Conservation (phyloP, 2,888 invertebrate genomes). For the Aleiodes alternator region DNA sequence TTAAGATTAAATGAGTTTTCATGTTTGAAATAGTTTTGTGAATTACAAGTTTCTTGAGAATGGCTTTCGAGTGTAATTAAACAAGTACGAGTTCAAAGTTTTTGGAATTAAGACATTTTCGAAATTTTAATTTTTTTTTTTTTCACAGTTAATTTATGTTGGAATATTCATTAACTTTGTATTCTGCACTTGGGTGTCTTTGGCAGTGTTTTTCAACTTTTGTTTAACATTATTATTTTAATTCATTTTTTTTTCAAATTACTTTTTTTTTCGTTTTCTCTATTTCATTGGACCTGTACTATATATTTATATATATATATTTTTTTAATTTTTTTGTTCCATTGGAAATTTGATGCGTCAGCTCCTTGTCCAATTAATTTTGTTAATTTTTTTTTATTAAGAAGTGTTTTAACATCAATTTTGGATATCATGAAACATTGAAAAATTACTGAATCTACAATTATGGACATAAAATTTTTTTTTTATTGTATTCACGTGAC, state of each 20-base stretch:
- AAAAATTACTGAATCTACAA: conserved; percentile 52
- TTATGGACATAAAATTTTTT: conserved; percentile 53
- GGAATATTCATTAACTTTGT: conserved; percentile 36
- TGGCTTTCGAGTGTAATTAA: not conserved
- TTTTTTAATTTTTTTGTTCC: conserved; percentile 25
- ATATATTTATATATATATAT: conserved; percentile 11
- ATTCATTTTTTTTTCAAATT: conserved; percentile 42
- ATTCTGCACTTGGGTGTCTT: conserved; percentile 54
- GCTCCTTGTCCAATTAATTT: not conserved
- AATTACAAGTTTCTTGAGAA: not conserved
- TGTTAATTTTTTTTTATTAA: conserved; percentile 29
- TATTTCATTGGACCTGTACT: conserved; percentile 54
- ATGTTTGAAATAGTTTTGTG: too few relatives aligned
- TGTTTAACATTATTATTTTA: conserved; percentile 4
- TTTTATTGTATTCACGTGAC: conserved; percentile 36
- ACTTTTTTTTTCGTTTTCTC: conserved; percentile 44
- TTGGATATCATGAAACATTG: conserved; percentile 56
- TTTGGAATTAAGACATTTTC: not conserved
- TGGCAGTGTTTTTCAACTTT: conserved; percentile 64
- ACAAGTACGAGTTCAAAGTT: too few relatives aligned
- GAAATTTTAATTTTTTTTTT: not conserved
- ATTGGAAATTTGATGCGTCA: conserved; percentile 22
- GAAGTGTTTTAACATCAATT: conserved; percentile 51
- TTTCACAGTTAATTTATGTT: conserved; percentile 36
- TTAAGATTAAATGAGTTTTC: too few relatives aligned